Evolutionary conservation across 2,797 vertebrate genomes (phyloP), one percentile per base, ranked within the genome.

Genomic region (Emys orbicularis): DNA sequence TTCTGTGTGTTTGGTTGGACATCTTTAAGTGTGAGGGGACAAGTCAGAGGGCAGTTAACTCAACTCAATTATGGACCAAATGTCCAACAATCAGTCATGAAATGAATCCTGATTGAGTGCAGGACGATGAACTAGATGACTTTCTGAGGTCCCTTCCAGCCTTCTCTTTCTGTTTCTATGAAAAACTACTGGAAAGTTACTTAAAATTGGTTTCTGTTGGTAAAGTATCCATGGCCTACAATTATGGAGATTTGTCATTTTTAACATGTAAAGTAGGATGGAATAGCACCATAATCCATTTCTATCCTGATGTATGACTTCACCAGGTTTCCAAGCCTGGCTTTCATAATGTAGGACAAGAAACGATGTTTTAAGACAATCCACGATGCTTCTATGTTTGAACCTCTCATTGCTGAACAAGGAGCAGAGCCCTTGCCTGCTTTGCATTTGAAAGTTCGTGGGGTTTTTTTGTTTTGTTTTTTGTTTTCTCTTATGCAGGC

Each of bases 121-220:
- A 21, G 65, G 5, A 5, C 9, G 34, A 37, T 37, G 65, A 18
- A 68, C 34, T 37, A 37, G n/a, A 37, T 16, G 29, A 34, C 3
- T 61, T 61, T 61, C 31, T 37, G 65, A 68, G 65, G 34, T 37
- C 65, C 10, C 65, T 37, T 68, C 65, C 65, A 68, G 8, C 8
- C 65, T 9, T 68, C 37, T 37, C 9, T n/a, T 68, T 68, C 61
- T 21, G 16, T 10, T 94, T 93, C 89, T 90, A 97, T 87, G 79
- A 94, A 57, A 23, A 90, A 19, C 37, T 93, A 59, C 52, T 84
- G 31, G 88, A 92, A 97, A 95, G 91, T 8, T 1, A 0, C 19
- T 89, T 88, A 52, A 94, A 90, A 74, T 82, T 94, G 81, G 81
- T 92, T 95, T 95, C 72, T 92, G 80, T 90, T 93, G 85, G 10